phyloP scores from a whole-genome alignment of 1,140 invertebrate genomes.

The Tenebrio molitor region DNA sequence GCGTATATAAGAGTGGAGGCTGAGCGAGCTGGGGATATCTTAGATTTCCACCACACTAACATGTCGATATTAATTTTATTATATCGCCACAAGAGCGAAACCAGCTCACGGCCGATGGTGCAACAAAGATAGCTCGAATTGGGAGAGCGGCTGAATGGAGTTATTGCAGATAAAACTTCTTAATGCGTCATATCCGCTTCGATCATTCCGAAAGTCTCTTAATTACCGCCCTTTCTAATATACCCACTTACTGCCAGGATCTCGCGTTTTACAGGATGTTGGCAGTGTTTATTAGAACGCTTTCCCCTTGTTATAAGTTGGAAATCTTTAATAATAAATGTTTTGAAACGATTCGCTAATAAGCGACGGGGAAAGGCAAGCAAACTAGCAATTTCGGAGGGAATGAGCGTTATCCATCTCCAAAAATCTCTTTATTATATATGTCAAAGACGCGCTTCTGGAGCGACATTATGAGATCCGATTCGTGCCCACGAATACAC shows the following conservation, averaged over 20 bases:
- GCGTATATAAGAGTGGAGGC: slow-evolving; percentile 21
- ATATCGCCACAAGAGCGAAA: slow-evolving; percentile 7
- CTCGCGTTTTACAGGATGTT: slow-evolving; percentile 33
- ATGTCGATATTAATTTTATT: slow-evolving; percentile 40
- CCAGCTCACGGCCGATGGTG: neutral
- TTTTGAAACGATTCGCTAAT: slow-evolving; percentile 35
- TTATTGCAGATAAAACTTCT: slow-evolving; percentile 38
- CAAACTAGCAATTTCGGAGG: slow-evolving; percentile 21
- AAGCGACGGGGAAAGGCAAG: slow-evolving; percentile 9
- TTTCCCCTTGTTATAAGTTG: slow-evolving; percentile 34
- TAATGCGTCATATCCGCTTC: slow-evolving; percentile 39
- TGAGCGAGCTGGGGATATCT: slow-evolving; percentile 8
- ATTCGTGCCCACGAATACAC: neutral
- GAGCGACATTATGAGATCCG: slow-evolving; percentile 13
- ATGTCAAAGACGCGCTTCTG: slow-evolving; percentile 5
- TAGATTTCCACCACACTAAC: slow-evolving; percentile 29
- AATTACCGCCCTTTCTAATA: slow-evolving; percentile 38
- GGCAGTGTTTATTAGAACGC: slow-evolving; percentile 31
- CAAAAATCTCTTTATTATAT: slow-evolving; percentile 24
- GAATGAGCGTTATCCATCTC: slow-evolving; percentile 30
- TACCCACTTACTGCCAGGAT: slow-evolving; percentile 35
- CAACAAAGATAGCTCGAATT: slow-evolving; percentile 15
- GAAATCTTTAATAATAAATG: slow-evolving; percentile 34
- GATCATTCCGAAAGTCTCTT: slow-evolving; percentile 37
- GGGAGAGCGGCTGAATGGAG: slow-evolving; percentile 23